Evolutionary conservation across 2,797 vertebrate genomes (phyloP).

Genomic region (Rousettus madagascariensis): DNA sequence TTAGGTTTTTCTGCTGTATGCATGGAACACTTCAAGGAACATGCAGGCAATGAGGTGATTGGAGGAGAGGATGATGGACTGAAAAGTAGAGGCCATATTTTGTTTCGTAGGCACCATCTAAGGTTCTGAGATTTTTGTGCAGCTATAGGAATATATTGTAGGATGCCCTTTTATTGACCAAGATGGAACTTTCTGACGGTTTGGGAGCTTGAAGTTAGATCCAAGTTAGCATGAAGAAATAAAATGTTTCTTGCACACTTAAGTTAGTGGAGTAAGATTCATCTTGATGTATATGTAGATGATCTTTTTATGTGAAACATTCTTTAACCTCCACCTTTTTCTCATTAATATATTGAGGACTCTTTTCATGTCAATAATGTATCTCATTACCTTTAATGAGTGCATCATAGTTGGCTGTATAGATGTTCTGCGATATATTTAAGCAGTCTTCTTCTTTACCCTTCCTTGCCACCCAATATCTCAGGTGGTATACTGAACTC

Average conservation of each 20-base stretch:
- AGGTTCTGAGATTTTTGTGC: not conserved
- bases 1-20: not conserved
- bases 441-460: not conserved
- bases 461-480: not conserved
- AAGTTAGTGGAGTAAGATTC: not conserved
- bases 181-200: not conserved
- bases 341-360: not conserved
- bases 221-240: not conserved
- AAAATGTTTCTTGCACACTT: not conserved
- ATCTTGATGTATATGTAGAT: not conserved
- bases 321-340: not conserved
- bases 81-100: not conserved
- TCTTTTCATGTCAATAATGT: not conserved
- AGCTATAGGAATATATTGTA: not conserved
- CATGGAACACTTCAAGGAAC: not conserved
- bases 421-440: not conserved
- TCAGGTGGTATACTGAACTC: not conserved
- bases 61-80: not conserved
- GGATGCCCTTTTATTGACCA: not conserved
- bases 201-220: not conserved
- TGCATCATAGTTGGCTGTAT: not conserved
- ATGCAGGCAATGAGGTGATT: not conserved
- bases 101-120: not conserved
- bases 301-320: not conserved
- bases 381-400: not conserved